Percentiles rank a stretch among this genome's conserved stretches.
phyloP scores from a whole-genome alignment of 2,797 vertebrate genomes.

The Myotis myotis region DNA sequence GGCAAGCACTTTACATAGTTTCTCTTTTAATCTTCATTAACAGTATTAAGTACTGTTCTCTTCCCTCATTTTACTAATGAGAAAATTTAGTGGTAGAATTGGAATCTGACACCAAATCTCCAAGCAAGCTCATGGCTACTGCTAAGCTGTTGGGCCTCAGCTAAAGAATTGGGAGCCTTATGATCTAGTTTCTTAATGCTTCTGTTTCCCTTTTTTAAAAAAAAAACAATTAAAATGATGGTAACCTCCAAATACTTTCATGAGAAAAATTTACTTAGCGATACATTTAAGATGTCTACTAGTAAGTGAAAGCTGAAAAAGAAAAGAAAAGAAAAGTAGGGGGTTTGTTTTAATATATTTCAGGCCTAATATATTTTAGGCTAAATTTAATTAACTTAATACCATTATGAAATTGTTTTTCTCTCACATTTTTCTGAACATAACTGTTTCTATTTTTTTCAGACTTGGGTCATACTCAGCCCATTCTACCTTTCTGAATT shows the following conservation, averaged over 20 bases:
- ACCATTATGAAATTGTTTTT: slow-evolving; percentile 17
- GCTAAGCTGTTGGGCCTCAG: not conserved
- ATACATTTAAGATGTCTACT: slow-evolving; percentile 25
- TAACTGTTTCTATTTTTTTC: not conserved
- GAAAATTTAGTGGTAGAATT: slow-evolving; percentile 7
- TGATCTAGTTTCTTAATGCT: not conserved
- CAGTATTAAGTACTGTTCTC: not conserved
- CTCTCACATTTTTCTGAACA: not conserved
- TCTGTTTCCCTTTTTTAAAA: not conserved
- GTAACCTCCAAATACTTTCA: not conserved
- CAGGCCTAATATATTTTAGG: not conserved
- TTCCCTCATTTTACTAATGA: not conserved
- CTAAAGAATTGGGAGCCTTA: not conserved
- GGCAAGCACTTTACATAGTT: not conserved
- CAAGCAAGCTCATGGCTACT: not conserved
- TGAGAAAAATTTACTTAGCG: not conserved
- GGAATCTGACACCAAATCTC: not conserved
- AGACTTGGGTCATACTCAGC: not conserved
- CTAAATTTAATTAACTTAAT: slow-evolving; percentile 29
- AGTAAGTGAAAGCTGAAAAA: not conserved
- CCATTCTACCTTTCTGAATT: not conserved
- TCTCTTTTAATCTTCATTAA: not conserved
- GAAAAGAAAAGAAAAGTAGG: not conserved
- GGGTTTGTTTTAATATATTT: not conserved
- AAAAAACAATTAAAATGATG: not conserved